Evolutionary conservation across 2,113 vertebrate species (phyloP).

Genomic region (Anhinga anhinga): DNA sequence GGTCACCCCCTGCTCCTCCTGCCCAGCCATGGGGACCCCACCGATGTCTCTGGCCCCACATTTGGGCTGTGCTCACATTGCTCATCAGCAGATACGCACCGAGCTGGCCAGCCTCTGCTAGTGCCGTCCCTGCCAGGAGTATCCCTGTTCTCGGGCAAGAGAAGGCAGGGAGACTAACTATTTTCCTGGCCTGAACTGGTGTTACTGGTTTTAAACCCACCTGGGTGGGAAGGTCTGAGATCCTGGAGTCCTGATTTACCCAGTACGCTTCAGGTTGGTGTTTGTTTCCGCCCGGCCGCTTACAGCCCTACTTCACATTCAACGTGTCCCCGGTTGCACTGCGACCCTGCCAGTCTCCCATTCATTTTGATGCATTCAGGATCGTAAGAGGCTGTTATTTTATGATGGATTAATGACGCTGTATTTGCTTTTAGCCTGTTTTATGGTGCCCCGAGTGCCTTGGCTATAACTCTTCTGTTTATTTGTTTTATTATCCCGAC

Average conservation of each 20-base stretch:
- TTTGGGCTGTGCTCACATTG: accelerated
- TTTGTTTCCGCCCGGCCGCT: accelerated
- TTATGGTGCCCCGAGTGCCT: conserved; percentile 19
- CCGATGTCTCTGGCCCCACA: accelerated
- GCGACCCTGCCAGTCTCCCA: neutral
- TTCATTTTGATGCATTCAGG: neutral
- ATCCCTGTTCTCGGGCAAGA: accelerated
- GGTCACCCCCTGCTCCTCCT: neutral
- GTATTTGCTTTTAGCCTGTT: conserved; percentile 41
- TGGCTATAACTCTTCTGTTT: conserved; percentile 39
- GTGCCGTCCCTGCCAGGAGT: neutral
- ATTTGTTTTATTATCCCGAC: conserved; percentile 35
- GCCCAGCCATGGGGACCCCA: neutral
- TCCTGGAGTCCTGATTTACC: neutral
- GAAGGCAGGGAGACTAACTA: neutral
- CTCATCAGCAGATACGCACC: accelerated
- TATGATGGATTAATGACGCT: conserved; percentile 16
- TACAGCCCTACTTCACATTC: neutral
- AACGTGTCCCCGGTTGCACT: neutral
- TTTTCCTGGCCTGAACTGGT: neutral
- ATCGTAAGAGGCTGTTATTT: conserved; percentile 25
- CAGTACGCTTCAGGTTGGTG: accelerated
- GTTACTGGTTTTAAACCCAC: neutral
- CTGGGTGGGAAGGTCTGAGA: neutral
- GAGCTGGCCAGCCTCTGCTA: neutral